Conservation (phyloP, 2,113 vertebrate species). For the Murina feae region DNA sequence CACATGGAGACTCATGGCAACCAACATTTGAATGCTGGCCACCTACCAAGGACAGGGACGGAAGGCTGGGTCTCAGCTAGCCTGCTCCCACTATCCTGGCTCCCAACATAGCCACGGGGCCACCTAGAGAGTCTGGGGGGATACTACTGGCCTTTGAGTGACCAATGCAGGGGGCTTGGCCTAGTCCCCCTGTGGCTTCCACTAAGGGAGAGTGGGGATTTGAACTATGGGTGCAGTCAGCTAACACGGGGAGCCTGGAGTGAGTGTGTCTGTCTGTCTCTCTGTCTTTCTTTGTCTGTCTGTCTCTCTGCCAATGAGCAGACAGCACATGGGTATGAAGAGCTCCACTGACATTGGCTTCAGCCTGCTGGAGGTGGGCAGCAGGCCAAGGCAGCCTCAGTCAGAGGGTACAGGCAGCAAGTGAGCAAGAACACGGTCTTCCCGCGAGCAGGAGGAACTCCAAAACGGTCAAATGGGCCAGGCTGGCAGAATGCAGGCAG, state of each 20-base stretch:
- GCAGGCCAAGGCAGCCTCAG: neutral
- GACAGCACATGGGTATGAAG: fast-evolving
- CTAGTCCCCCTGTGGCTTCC: neutral
- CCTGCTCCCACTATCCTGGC: neutral
- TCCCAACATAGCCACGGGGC: neutral
- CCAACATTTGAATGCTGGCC: neutral
- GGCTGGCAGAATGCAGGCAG: neutral
- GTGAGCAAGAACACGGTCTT: neutral
- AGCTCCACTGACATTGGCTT: neutral
- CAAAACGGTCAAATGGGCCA: neutral
- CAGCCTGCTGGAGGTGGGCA: neutral
- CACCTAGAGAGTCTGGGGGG: neutral
- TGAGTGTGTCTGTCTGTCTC: fast-evolving
- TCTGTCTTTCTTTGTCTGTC: neutral
- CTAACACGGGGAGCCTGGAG: neutral
- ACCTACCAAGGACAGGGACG: neutral
- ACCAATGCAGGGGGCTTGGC: neutral
- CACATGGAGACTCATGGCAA: neutral
- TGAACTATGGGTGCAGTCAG: neutral
- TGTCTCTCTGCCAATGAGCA: fast-evolving
- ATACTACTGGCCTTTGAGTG: neutral
- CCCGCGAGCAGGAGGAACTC: neutral
- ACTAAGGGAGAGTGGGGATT: neutral
- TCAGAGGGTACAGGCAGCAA: neutral
- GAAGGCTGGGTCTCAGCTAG: no score